Conservation (phyloP, 2,797 vertebrate genomes). For the Labroides dimidiatus region DNA sequence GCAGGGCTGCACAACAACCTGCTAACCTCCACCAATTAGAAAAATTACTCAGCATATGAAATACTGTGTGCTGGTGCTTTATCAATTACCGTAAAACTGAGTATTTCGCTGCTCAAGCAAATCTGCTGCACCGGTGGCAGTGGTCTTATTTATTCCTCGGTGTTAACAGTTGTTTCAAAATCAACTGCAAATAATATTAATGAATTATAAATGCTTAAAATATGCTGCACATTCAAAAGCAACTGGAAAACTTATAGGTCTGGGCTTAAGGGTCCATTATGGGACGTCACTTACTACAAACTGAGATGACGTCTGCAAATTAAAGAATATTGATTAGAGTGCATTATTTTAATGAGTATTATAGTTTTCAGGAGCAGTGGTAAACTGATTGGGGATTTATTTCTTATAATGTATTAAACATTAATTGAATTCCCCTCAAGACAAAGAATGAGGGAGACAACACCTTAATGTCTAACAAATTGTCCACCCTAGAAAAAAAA, state of each 20-base stretch:
- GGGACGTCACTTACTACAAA: constrained; percentile 26
- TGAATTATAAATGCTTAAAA: constrained; percentile 67
- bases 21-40: constrained; percentile 75
- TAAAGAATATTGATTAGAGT: constrained; percentile 51
- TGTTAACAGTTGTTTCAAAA: constrained; percentile 63
- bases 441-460: background rate
- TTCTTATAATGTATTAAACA: background rate
- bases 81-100: constrained; percentile 80
- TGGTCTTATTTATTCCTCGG: constrained; percentile 68
- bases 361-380: constrained; percentile 35
- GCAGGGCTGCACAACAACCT: constrained; percentile 49
- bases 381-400: constrained; percentile 21
- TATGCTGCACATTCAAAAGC: constrained; percentile 24
- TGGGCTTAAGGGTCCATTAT: constrained; percentile 15
- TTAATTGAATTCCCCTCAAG: background rate
- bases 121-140: constrained; percentile 47
- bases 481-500: constrained; percentile 1
- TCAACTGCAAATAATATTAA: constrained; percentile 70
- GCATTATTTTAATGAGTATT: constrained; percentile 53
- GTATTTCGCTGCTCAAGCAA: constrained; percentile 77
- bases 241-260: background rate
- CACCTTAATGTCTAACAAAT: constrained; percentile 9
- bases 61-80: constrained; percentile 71
- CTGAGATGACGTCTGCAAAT: constrained; percentile 33
- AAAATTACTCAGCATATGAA: constrained; percentile 81